Evolutionary conservation across 2,888 invertebrate species (phyloP), one percentile per base, ranked within the genome.

Genomic region (Eilema sororculum): DNA sequence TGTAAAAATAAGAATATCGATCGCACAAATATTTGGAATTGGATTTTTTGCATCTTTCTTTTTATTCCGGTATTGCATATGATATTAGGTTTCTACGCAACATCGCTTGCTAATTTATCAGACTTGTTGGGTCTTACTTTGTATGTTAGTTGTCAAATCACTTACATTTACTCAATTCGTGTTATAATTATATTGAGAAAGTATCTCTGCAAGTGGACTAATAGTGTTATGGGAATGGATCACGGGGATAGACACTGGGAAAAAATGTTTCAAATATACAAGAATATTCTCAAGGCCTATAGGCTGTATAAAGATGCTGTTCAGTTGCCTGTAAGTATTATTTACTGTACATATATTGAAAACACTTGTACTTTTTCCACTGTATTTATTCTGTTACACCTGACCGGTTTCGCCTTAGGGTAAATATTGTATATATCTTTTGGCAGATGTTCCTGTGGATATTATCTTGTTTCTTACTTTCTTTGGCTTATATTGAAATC

Each of bases 251-350:
- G 20, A n/a, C n/a, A 28, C 28, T 52, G 13, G 6, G 46, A 46
- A 12, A 25, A 64, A 13, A n/a, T 52, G n/a, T 64, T 64, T 30
- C 5, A 28, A 28, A 28, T 28, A 6, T 64, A 52, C n/a, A 20
- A 10, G 25, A 52, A 52, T 46, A 64, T 64, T 64, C 30, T 64
- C 20, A 52, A 52, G 12, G 46, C 64, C 20, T 64, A 28, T 20
- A n/a, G 52, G n/a, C 2, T 64, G 2, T 64, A 6, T 6, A 28
- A 52, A 22, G 46, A 64, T 6, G 64, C 28, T 22, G 52, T 52
- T 30, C n/a, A 64, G n/a, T n/a, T 52, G 12, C 25, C 24, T 25
- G 52, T 52, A 52, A 64, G 52, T 64, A 3, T 58, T 16, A 13
- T 24, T 25, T 16, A 8, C 6, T 58, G 16, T n/a, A 57, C 2